Conservation (phyloP, 2,888 invertebrate genomes). For the Drosophila peninsularis region DNA sequence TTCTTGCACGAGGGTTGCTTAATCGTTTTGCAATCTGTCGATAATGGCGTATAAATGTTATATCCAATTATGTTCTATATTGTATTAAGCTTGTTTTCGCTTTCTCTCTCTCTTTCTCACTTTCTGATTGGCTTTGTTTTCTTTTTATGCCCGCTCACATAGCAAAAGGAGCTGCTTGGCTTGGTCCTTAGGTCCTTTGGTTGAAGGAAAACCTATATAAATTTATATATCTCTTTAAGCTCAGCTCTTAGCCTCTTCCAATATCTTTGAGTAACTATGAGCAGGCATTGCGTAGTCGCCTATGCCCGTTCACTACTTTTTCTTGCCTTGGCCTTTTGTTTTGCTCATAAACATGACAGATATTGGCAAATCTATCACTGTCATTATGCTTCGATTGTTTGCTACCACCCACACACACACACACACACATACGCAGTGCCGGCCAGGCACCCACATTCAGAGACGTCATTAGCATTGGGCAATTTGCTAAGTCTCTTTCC, state of each 20-base stretch:
- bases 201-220: neutral
- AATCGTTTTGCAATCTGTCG: conserved; percentile 83
- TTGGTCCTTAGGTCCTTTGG: neutral
- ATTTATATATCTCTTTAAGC: neutral
- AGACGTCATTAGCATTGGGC: conserved; percentile 74
- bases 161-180: no score
- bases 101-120: neutral
- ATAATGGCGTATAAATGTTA: conserved; percentile 84
- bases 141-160: neutral
- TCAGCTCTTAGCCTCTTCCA: neutral
- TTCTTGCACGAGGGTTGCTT: conserved; percentile 65
- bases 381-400: conserved; percentile 84
- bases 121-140: neutral
- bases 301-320: neutral
- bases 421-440: conserved; percentile 24
- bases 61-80: conserved; percentile 76
- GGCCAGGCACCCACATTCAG: conserved; percentile 5
- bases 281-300: neutral
- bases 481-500: conserved; percentile 66
- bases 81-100: conserved; percentile 33
- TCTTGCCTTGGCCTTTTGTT: conserved; percentile 54
- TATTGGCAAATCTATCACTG: conserved; percentile 85
- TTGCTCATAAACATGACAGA: conserved; percentile 83
- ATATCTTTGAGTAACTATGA: neutral
- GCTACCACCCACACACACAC: conserved; percentile 21